Evolutionary conservation across 2,113 vertebrate genomes (phyloP).

Genomic region (Aegotheles bennettii): DNA sequence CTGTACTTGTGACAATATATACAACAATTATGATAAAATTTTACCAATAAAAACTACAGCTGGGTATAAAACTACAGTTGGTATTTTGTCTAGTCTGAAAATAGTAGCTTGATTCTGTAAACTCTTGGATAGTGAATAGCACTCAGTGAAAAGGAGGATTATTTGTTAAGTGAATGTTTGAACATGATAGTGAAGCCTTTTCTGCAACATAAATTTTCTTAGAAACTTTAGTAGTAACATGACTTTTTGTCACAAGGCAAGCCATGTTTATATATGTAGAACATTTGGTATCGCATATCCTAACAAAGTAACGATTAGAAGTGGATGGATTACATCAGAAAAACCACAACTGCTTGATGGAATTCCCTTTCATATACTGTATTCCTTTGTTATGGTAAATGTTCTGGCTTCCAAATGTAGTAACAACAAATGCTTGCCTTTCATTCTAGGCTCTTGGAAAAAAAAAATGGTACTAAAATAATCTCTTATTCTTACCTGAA

Average conservation of each 20-base stretch:
- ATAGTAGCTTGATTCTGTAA: not conserved
- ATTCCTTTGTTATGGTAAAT: not conserved
- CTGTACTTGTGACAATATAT: not conserved
- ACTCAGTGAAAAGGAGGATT: not conserved
- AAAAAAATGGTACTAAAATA: not conserved
- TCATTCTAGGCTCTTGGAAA: not conserved
- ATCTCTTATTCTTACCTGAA: not conserved
- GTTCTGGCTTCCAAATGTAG: not conserved
- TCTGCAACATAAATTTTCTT: not conserved
- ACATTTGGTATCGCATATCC: not conserved
- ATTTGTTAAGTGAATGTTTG: not conserved
- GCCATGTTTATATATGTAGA: not conserved
- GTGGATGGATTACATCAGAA: not conserved
- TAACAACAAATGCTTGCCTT: not conserved
- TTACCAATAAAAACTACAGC: not conserved
- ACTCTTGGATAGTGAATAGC: not conserved
- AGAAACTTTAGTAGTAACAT: not conserved
- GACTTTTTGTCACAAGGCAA: not conserved
- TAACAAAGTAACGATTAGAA: not conserved
- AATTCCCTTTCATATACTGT: not conserved
- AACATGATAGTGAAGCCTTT: not conserved
- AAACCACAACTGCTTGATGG: not conserved
- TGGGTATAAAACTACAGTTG: not conserved
- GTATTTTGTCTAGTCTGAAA: not conserved
- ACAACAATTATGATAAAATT: not conserved